Evolutionary conservation across 2,888 invertebrate species (phyloP), one percentile per base, ranked within the genome.

Genomic region (Papilio elwesi): DNA sequence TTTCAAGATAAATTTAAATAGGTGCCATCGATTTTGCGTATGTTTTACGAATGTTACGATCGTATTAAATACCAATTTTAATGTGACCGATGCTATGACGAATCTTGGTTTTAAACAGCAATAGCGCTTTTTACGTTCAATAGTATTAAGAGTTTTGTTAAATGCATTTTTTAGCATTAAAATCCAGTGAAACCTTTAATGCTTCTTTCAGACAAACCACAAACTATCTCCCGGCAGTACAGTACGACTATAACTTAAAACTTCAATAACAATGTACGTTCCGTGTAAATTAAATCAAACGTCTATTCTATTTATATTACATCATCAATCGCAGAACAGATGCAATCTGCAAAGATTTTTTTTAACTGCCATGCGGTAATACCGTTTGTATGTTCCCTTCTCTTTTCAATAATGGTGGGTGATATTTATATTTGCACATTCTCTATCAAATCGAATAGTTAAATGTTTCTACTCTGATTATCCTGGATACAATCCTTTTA

Each of bases 31-130:
- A 49, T 51, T 67, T 36, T 62, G 43, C 36, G 10, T 13, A 16
- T n/a, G 48, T 70, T 55, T 70, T 57, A 49, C 75, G 77, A 74
- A 76, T 75, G 76, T 70, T 71, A 76, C 74, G 75, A 76, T 59
- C 38, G 38, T 59, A 43, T 59, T 59, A 59, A 59, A 59, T 43
- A 38, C 59, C 38, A n/a, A 59, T 59, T 59, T 59, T 38, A 59
- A 55, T 55, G 11, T 36, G 12, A 59, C 13, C 57, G 7, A 3
- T 38, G n/a, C 13, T 48, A 49, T 11, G 12, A 49, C 5, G 5
- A 49, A 13, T 49, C 49, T 13, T 10, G 49, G 1, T 49, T 13
- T 49, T 57, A 43, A 43, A 43, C 43, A 43, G 43, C 9, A 43
- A 43, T 43, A 26, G 4, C 26, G 4, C 26, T 26, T 26, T n/a